Base-by-base conservation (phyloP, 2,113 vertebrate genomes). In the Ammospiza nelsoni region DNA sequence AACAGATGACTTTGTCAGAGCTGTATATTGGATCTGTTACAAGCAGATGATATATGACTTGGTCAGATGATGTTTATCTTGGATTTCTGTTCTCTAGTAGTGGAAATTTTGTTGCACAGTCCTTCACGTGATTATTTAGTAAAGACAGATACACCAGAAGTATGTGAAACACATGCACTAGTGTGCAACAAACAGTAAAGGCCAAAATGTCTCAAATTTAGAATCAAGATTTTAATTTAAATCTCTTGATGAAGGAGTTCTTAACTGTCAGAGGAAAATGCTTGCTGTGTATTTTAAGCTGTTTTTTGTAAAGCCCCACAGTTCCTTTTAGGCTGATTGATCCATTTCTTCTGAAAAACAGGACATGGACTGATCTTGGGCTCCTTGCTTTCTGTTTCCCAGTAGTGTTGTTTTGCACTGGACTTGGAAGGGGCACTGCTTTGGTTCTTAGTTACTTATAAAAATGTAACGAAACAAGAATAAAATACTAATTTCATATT, bases 1-100 rank as follows among this genome's bases (percentile, higher is more conserved):
- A 96, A 97, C 72, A 69, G 95, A 97, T 97, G 92, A 88, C 81
- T 87, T 51, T 67, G 80, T 94, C 91, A 57, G 71, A 25, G 49
- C 1, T 1, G 74, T 87, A 46, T 92, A 96, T 88, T 94, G 94
- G 76, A 92, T 93, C 86, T 95, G 79, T 84, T 95, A 41, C 12
- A 22, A 11, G 17, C 63, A 49, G 15, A 68, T 97, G 97, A 97
- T 96, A 2, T 25, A 96, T 33, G 89, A 55, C 63, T 73, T 58
- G 51, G 59, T n/a, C 81, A n/a, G 46, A 89, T 76, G 8, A 2
- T 59, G 68, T 84, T 85, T 88, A 80, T 76, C 88, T 82, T 89
- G 88, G 55, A 66, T 87, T 96, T 94, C 84, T 96, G 44, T 90
- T 37, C 57, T 83, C 49, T 83, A 78, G 21, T 61, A n/a, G 77